Base-by-base conservation (phyloP, 2,113 vertebrate species). In the Petrocephalus microphthalmus region DNA sequence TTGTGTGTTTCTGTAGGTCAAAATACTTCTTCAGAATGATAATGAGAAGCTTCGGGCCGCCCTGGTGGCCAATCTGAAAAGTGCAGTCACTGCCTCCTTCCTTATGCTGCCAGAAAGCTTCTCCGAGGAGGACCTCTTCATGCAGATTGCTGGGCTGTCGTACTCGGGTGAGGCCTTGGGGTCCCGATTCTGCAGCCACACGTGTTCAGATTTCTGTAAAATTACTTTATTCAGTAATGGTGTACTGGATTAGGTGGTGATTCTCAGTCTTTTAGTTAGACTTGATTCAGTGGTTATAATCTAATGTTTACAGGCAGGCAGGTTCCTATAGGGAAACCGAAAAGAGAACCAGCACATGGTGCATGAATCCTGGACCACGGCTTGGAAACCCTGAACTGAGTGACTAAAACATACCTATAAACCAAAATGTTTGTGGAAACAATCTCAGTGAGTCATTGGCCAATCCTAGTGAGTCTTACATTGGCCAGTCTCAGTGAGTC, bases 101-200 rank as follows among this genome's bases (percentile, higher is more conserved):
- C 98, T 99, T 86, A 97, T 99, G 97, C 89, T 99, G 52, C 98
- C 98, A 0, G 98, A 99, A 91, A 99, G 97, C 91, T 99, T 97
- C 92, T 96, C 95, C 0, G 97, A 99, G 88, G 97, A 99, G 88
- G 97, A 99, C 0, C 97, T 99, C 1, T 99, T 97, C 87, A 67
- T 96, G 89, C 95, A 97, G 94, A 98, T 99, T 2, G 96, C 98
- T 15, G 97, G 97, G 1, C 97, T 99, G 81, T 99, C 98, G 83
- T 99, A 99, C 89, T 95, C 96, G 5, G 98, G 98, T 99, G 86
- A 91, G 90, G 91, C 15, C 67, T 49, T 42, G n/a, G 25, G 57
- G 60, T 13, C n/a, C 60, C 25, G 25, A n/a, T 60, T 7, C 47
- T 25, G 82, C 42, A 29, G 45, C 45, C n/a, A 22, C 2, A 3